These are phyloP conservation scores for Gila robusta DNA, from an alignment of 2,797 vertebrate species.

Conservation along the genomic window DNA sequence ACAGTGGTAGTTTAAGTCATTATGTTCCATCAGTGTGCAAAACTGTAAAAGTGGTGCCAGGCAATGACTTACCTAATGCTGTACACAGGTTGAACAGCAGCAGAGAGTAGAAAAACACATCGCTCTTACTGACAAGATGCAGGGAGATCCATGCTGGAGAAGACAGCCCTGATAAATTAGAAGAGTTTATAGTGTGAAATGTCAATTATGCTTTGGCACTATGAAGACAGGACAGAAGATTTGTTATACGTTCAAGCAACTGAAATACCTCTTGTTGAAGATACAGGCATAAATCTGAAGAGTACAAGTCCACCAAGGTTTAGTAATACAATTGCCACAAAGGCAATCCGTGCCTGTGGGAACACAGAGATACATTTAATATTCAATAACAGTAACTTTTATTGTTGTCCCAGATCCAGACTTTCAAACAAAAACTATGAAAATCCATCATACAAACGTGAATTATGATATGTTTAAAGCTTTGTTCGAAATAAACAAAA, in stretches of 20 bases:
- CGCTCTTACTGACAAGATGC: slow-evolving; percentile 88
- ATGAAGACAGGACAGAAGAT: neutral
- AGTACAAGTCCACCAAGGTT: slow-evolving; percentile 83
- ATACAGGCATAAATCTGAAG: slow-evolving; percentile 82
- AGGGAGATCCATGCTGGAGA: slow-evolving; percentile 83
- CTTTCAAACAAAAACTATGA: no score
- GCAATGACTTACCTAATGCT: slow-evolving; percentile 84
- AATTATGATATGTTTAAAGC: neutral
- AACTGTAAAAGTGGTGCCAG: slow-evolving; percentile 1
- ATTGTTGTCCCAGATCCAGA: neutral
- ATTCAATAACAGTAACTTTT: neutral
- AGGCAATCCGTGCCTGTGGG: slow-evolving; percentile 81
- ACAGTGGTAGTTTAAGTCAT: neutral
- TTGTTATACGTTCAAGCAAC: neutral
- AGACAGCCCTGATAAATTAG: slow-evolving; percentile 70
- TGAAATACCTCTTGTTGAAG: slow-evolving; percentile 84
- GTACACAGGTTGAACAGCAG: slow-evolving; percentile 91
- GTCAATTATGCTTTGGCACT: slow-evolving; percentile 1
- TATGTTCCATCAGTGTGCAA: neutral
- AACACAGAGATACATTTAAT: slow-evolving; percentile 21
- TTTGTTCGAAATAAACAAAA: neutral
- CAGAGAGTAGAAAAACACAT: slow-evolving; percentile 87
- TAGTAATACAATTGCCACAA: slow-evolving; percentile 80
- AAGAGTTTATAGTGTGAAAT: slow-evolving; percentile 66
- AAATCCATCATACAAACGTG: neutral